phyloP scores from a whole-genome alignment of 2,888 invertebrate genomes.

The Ormyrus labotus region DNA sequence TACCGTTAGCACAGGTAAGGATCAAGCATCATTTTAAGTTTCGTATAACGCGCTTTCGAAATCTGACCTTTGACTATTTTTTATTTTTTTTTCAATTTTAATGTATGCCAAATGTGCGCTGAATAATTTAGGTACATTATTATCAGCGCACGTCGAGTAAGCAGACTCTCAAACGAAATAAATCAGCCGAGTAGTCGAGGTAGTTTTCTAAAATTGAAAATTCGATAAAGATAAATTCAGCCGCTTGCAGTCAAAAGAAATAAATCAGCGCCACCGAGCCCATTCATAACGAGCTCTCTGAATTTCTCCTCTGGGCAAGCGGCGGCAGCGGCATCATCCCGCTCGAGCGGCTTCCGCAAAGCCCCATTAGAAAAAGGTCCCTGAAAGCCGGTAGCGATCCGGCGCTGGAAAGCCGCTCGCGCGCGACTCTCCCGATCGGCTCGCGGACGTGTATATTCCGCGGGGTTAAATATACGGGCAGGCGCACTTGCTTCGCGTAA shows the following conservation, averaged over 20 bases:
- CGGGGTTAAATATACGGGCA: slow-evolving; percentile 40
- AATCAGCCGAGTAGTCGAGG: no score
- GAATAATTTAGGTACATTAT: no score
- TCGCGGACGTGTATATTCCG: slow-evolving; percentile 5
- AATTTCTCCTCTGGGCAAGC: slow-evolving; percentile 2
- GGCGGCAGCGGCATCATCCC: background rate
- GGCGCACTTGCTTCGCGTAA: slow-evolving; percentile 47
- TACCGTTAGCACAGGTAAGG: slow-evolving; percentile 92
- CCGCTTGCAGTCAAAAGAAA: background rate
- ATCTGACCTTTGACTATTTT: background rate
- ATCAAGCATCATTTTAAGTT: background rate
- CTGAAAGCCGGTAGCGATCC: slow-evolving; percentile 11
- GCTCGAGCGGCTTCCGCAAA: no score
- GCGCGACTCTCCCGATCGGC: background rate
- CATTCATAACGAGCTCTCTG: slow-evolving; percentile 15
- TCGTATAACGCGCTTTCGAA: background rate
- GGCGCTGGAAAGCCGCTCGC: slow-evolving; percentile 20
- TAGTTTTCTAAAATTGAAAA: no score
- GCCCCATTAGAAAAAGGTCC: no score
- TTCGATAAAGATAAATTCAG: no score
- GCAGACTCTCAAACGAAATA: no score
- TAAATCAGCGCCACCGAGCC: background rate
- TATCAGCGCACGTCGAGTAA: no score
- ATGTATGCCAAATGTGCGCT: no score
- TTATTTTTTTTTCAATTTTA: background rate